Percentiles rank a stretch among this genome's conserved stretches.
Conservation (phyloP, 2,888 invertebrate genomes). For the Ctena decussata region DNA sequence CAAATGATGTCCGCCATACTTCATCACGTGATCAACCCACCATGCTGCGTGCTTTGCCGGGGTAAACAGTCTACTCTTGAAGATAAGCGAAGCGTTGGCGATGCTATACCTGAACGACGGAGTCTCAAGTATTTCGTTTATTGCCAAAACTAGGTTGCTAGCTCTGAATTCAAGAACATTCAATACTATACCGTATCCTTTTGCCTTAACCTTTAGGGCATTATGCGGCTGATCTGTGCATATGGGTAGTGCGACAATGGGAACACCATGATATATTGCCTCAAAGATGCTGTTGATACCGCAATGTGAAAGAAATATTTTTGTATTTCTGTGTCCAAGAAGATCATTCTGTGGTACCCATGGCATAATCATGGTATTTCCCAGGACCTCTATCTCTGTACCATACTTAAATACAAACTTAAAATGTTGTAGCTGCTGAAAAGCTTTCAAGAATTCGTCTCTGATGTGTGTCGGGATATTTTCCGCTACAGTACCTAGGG, state of each 20-base stretch:
- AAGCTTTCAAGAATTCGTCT: not conserved
- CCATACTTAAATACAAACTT: not conserved
- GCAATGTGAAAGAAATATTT: constrained; percentile 68
- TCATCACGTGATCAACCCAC: not conserved
- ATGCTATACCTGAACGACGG: not conserved
- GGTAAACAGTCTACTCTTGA: not conserved
- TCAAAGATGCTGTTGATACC: too few relatives aligned
- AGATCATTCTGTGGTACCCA: too few relatives aligned
- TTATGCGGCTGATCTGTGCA: not conserved
- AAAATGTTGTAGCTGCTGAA: too few relatives aligned
- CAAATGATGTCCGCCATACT: not conserved
- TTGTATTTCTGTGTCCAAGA: constrained; percentile 56
- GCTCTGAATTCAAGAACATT: not conserved
- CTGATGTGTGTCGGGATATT: constrained; percentile 26
- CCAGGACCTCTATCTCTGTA: not conserved
- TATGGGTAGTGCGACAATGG: not conserved
- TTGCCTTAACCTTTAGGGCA: not conserved
- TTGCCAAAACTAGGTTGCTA: not conserved
- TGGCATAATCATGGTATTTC: constrained; percentile 25
- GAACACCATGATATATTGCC: too few relatives aligned
- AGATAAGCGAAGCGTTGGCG: not conserved
- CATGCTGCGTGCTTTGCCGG: not conserved
- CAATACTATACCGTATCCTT: not conserved
- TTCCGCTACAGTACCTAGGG: constrained; percentile 52
- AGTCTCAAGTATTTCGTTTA: not conserved